Conservation (phyloP, 2,888 invertebrate genomes). For the Resseliella maxima region DNA sequence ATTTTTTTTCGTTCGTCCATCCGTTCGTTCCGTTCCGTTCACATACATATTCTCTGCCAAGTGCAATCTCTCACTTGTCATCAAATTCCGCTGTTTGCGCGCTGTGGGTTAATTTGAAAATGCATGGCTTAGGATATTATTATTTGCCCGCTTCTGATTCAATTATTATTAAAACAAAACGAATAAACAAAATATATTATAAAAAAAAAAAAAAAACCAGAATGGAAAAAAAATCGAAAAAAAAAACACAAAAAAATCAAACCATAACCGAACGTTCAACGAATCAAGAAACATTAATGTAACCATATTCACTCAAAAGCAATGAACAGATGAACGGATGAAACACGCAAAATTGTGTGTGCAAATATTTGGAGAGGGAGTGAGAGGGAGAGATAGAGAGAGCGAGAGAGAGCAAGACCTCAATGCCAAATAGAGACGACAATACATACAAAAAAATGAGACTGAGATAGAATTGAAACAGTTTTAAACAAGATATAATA, state of each 20-base stretch:
- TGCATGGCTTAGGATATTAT: constrained; percentile 17
- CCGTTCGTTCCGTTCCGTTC: too few relatives aligned
- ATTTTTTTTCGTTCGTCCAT: too few relatives aligned
- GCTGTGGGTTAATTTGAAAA: neutral
- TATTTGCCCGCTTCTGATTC: constrained; percentile 14
- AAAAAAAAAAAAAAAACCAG: neutral
- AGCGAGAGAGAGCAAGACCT: neutral
- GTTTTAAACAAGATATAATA: neutral
- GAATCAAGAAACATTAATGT: constrained; percentile 5
- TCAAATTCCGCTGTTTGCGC: neutral
- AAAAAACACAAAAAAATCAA: neutral
- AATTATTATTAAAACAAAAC: constrained; percentile 16
- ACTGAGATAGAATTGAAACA: neutral
- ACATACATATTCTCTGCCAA: neutral
- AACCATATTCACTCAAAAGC: neutral
- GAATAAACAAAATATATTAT: neutral
- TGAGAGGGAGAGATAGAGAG: neutral
- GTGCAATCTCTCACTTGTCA: constrained; percentile 51
- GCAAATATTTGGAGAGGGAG: constrained; percentile 13
- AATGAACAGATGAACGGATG: too few relatives aligned
- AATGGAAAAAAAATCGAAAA: neutral
- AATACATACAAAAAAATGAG: neutral
- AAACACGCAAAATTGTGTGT: too few relatives aligned
- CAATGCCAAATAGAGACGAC: too few relatives aligned
- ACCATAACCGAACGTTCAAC: too few relatives aligned